Evolutionary conservation across 2,797 vertebrate genomes (phyloP).

Genomic region (Poecilia gillii): DNA sequence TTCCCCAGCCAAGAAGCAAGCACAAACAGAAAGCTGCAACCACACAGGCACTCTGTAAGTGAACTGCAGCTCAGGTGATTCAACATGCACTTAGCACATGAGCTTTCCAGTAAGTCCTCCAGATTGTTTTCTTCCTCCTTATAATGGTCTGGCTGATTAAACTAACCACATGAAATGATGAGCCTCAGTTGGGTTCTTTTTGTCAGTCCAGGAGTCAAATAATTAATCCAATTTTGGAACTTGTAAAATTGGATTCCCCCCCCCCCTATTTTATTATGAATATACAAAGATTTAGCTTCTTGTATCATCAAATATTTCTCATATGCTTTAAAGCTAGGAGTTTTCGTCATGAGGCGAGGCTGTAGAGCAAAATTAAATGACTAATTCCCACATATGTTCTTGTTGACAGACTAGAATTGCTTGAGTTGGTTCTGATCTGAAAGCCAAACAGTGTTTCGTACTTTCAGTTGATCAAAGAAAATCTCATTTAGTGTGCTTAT

Average conservation of each 20-base stretch:
- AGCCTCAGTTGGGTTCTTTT: conserved; percentile 20
- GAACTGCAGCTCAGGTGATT: conserved; percentile 56
- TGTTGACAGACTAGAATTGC: conserved; percentile 34
- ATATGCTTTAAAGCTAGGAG: background rate
- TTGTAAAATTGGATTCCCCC: background rate
- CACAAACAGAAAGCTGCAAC: conserved; percentile 28
- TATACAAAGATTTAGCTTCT: background rate
- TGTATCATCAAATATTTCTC: background rate
- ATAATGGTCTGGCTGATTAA: conserved; percentile 9
- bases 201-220: conserved; percentile 10
- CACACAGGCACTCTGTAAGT: conserved; percentile 35
- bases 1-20: conserved; percentile 39
- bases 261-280: background rate
- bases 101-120: conserved; percentile 10
- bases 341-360: background rate
- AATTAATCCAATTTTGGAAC: background rate
- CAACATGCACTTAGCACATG: conserved; percentile 47
- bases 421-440: conserved; percentile 14
- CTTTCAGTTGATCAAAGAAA: conserved; percentile 34
- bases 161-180: conserved; percentile 22
- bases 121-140: conserved; percentile 8
- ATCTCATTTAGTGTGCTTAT: conserved; percentile 48
- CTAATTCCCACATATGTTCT: conserved; percentile 33
- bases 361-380: conserved; percentile 20
- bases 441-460: conserved; percentile 35